Evolutionary conservation across 2,113 vertebrate species (phyloP).

Genomic region (zebrafish (Danio rerio)): DNA sequence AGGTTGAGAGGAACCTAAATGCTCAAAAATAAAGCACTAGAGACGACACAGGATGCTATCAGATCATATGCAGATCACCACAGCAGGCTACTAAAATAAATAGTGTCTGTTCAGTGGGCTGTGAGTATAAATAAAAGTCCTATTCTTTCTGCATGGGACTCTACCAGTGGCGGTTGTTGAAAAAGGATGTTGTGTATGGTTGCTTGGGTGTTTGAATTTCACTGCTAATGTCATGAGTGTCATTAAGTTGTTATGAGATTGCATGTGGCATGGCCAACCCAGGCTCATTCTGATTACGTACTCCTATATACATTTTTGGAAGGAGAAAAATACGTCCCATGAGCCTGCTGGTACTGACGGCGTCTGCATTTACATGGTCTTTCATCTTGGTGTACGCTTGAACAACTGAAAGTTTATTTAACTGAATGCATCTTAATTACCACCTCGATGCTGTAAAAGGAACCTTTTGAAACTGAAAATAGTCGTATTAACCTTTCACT

Average conservation of each 20-base stretch:
- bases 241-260: background rate
- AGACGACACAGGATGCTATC: background rate
- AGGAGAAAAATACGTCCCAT: no score
- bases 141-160: background rate
- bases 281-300: no score
- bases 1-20: background rate
- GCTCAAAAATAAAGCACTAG: background rate
- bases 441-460: no score
- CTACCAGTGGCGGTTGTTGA: background rate
- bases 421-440: no score
- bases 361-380: no score
- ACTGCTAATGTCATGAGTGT: background rate
- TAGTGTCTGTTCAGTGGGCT: background rate
- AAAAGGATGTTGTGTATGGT: background rate
- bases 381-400: no score
- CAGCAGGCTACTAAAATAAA: background rate
- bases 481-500: no score
- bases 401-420: no score
- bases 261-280: no score
- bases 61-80: background rate
- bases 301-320: no score
- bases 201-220: background rate
- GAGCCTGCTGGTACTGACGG: no score
- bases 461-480: no score
- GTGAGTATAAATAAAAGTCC: background rate